phyloP scores from a whole-genome alignment of 1,140 invertebrate species.

The Leptestheria dahalacensis region DNA sequence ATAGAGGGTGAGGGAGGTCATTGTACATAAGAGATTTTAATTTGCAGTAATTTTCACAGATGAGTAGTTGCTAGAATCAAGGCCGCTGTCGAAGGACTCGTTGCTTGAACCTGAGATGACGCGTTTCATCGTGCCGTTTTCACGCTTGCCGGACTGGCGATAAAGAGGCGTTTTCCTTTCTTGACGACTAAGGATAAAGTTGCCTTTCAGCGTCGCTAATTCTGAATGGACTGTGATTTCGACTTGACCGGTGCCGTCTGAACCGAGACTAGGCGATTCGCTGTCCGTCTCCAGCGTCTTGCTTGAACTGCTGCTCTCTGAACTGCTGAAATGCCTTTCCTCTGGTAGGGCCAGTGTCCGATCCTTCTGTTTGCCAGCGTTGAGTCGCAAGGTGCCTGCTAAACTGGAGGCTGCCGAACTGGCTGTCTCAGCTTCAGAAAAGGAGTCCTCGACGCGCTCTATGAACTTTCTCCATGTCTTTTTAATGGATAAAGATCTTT shows the following conservation, averaged over 20 bases:
- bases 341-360: no score
- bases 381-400: background rate
- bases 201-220: no score
- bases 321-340: no score
- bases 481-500: slow-evolving; percentile 11
- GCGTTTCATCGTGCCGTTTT: no score
- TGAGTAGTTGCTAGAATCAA: slow-evolving; percentile 13
- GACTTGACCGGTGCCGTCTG: background rate
- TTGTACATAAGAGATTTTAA: no score
- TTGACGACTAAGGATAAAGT: no score
- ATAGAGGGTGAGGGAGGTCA: no score
- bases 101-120: slow-evolving; percentile 3
- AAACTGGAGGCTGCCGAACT: background rate
- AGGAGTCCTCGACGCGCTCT: slow-evolving; percentile 16
- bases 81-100: slow-evolving; percentile 14
- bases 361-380: no score
- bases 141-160: no score
- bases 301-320: background rate
- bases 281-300: background rate
- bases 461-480: slow-evolving; percentile 13
- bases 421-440: slow-evolving; percentile 15
- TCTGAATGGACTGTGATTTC: no score
- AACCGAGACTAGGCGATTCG: background rate
- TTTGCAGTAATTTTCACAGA: background rate
- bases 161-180: no score